These are phyloP conservation scores for Myocastor coypus DNA, from an alignment of 2,113 vertebrate species.

Conservation along the genomic window DNA sequence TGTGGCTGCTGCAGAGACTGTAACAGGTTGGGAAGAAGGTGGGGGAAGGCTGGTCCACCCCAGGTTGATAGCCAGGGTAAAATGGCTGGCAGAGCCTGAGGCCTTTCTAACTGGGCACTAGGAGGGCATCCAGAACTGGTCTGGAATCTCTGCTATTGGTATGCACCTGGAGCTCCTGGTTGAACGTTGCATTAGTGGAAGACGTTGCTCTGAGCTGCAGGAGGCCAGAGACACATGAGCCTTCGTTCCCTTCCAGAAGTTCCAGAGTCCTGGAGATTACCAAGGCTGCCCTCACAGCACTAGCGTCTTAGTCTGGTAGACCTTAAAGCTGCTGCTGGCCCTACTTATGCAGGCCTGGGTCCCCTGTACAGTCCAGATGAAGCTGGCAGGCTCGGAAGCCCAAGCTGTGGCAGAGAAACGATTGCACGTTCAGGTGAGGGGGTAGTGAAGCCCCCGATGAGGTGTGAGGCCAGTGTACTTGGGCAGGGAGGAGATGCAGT, in stretches of 20 bases:
- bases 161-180: no score
- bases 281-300: not conserved
- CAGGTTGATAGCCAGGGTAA: not conserved
- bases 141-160: not conserved
- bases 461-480: not conserved
- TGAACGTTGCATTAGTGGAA: not conserved
- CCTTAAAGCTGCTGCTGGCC: not conserved
- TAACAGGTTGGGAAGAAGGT: not conserved
- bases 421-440: rapidly evolving
- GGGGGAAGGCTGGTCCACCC: not conserved
- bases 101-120: not conserved
- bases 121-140: not conserved
- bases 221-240: not conserved
- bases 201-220: not conserved
- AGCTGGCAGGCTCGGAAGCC: no score
- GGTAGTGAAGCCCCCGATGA: not conserved
- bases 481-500: not conserved
- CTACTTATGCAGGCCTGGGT: not conserved
- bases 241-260: not conserved
- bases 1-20: not conserved
- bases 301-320: not conserved
- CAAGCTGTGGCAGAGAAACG: no score
- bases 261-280: not conserved
- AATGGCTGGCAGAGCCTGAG: not conserved
- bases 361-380: not conserved